A percentile compares a stretch with the other conserved stretches of the same genome.
These are phyloP conservation scores for Montipora capricornis DNA, from an alignment of 64 coral and sea anemone species.

Conservation along the genomic window DNA sequence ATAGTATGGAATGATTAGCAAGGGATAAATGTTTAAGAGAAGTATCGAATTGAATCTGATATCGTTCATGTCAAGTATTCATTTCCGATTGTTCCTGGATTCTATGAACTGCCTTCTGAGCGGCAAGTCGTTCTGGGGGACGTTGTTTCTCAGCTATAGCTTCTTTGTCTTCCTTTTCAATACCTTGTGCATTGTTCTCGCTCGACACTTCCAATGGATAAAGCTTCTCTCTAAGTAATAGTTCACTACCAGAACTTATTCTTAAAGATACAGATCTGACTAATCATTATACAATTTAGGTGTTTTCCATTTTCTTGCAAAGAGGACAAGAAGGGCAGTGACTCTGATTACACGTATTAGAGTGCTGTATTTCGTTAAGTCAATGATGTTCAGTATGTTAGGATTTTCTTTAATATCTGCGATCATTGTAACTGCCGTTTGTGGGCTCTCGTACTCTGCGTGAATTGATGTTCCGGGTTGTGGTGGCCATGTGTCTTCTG, in stretches of 20 bases:
- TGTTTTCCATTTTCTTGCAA: conserved; percentile 14
- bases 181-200: conserved; percentile 19
- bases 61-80: conserved; percentile 23
- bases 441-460: conserved; percentile 8
- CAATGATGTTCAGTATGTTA: conserved; percentile 50
- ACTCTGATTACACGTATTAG: conserved; percentile 51
- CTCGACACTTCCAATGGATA: conserved; percentile 17
- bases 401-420: conserved; percentile 23
- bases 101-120: conserved; percentile 36
- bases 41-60: conserved; percentile 9
- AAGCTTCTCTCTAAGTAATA: neutral
- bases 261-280: too few species aligned
- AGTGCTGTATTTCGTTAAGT: conserved; percentile 58
- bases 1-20: neutral
- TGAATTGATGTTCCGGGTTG: neutral
- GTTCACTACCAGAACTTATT: neutral
- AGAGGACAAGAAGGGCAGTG: conserved; percentile 40
- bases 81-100: conserved; percentile 11
- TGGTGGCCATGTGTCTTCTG: conserved; percentile 31
- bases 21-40: neutral
- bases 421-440: conserved; percentile 20
- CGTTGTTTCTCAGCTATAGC: neutral
- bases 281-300: neutral
- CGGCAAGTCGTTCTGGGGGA: conserved; percentile 16
- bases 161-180: conserved; percentile 5